These are phyloP conservation scores for Melinaea marsaeus DNA, from an alignment of 2,888 invertebrate genomes.

Conservation along the genomic window DNA sequence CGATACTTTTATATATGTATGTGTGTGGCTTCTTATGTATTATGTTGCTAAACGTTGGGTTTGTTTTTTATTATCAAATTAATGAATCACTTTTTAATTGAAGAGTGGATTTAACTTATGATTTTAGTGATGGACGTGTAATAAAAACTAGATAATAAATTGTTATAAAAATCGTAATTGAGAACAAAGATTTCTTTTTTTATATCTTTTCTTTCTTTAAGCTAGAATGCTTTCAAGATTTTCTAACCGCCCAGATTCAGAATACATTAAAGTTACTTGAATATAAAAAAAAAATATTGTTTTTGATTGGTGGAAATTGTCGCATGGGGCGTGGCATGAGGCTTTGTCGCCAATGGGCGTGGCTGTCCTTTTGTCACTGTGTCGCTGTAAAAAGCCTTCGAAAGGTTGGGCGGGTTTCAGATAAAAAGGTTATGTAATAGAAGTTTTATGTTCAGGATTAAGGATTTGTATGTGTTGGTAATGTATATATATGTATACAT, in stretches of 20 bases:
- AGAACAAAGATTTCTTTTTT: no score
- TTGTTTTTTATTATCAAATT: not conserved
- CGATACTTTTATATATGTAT: not conserved
- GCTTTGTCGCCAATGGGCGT: conserved; percentile 74
- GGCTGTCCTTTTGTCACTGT: conserved; percentile 66
- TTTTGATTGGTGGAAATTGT: conserved; percentile 68
- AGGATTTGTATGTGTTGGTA: not conserved
- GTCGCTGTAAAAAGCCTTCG: conserved; percentile 58
- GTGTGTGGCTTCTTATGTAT: conserved; percentile 4
- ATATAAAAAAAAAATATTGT: conserved; percentile 58
- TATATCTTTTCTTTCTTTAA: no score
- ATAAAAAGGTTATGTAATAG: conserved; percentile 20
- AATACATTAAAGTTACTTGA: not conserved
- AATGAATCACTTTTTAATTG: no score
- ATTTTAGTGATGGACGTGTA: no score
- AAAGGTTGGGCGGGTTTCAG: conserved; percentile 34
- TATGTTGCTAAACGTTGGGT: not conserved
- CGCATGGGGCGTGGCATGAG: conserved; percentile 65
- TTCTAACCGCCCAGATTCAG: conserved; percentile 16
- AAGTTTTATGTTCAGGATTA: not conserved
- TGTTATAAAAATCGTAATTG: no score
- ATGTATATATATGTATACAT: not conserved
- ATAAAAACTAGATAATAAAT: no score
- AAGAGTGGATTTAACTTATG: no score
- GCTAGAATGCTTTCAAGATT: no score